Evolutionary conservation across 2,797 vertebrate genomes (phyloP).

Genomic region (Selene dorsalis): DNA sequence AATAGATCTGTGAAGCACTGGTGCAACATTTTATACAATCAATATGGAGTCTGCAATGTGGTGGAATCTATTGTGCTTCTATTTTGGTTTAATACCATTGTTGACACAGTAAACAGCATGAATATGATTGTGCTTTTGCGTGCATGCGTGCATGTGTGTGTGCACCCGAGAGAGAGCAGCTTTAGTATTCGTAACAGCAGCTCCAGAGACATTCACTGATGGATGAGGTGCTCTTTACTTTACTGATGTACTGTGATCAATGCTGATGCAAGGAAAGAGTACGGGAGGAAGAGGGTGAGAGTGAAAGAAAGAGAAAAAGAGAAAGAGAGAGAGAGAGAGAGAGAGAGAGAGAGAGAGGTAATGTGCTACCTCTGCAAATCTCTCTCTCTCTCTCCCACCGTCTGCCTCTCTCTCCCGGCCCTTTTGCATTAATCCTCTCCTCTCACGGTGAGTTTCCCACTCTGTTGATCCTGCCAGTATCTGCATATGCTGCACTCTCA

Average conservation of each 20-base stretch:
- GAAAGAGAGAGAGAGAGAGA: neutral
- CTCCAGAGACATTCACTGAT: slow-evolving; percentile 73
- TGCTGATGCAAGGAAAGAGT: slow-evolving; percentile 75
- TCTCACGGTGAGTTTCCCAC: slow-evolving; percentile 70
- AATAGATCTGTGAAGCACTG: neutral
- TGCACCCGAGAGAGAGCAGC: slow-evolving; percentile 44
- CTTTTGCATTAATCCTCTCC: slow-evolving; percentile 75
- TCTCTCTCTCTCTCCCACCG: slow-evolving; percentile 49
- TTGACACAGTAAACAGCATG: slow-evolving; percentile 35
- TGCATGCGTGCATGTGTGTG: slow-evolving; percentile 11
- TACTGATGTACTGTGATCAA: slow-evolving; percentile 83
- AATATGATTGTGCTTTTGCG: slow-evolving; percentile 45
- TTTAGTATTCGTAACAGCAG: slow-evolving; percentile 73
- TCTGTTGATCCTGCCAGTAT: slow-evolving; percentile 74
- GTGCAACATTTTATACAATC: neutral
- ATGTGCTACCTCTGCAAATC: slow-evolving; percentile 78
- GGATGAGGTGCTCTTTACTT: slow-evolving; percentile 81
- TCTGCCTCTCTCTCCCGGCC: slow-evolving; percentile 48
- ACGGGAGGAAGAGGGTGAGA: slow-evolving; percentile 34
- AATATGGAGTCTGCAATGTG: slow-evolving; percentile 4
- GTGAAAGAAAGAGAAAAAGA: slow-evolving; percentile 4
- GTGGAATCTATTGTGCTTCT: neutral
- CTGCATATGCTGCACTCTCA: slow-evolving; percentile 78
- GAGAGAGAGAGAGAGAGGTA: slow-evolving; percentile 31
- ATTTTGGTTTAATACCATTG: slow-evolving; percentile 24